phyloP scores from a whole-genome alignment of 2,113 vertebrate species.

The Corydoras maculifer region DNA sequence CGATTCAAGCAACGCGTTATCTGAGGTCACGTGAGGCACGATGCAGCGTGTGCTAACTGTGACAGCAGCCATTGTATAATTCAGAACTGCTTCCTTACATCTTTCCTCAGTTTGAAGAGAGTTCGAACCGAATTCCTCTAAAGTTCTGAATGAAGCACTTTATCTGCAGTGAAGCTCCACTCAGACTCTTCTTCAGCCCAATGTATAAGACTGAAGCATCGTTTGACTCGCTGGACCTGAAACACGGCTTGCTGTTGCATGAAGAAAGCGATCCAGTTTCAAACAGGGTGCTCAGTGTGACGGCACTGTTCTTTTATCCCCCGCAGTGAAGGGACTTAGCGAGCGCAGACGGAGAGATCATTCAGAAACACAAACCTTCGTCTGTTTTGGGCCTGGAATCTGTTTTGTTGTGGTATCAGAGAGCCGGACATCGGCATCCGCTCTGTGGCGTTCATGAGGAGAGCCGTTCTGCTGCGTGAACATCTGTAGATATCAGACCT shows the following conservation, averaged over 20 bases:
- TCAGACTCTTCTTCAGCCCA: too few species aligned
- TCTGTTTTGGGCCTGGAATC: neutral
- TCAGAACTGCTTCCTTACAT: too few species aligned
- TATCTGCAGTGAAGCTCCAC: neutral
- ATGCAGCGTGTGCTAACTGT: too few species aligned
- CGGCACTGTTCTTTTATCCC: conserved; percentile 12
- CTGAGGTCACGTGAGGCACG: conserved; percentile 5
- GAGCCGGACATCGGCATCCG: neutral
- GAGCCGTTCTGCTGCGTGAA: conserved; percentile 5
- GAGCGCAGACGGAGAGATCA: too few species aligned
- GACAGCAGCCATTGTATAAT: too few species aligned
- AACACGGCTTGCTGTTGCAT: conserved; percentile 12
- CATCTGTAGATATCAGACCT: conserved; percentile 14
- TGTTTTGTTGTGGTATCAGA: neutral
- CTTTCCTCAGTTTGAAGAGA: too few species aligned
- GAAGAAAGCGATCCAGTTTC: conserved; percentile 7
- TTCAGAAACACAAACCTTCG: too few species aligned
- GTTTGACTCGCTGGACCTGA: neutral
- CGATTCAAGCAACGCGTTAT: conserved; percentile 43
- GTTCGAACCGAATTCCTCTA: neutral
- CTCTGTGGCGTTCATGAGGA: conserved; percentile 1
- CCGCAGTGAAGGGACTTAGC: neutral
- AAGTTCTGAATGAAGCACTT: neutral
- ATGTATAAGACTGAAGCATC: neutral
- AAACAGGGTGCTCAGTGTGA: conserved; percentile 9